Conservation (phyloP, 2,888 invertebrate genomes). For the Rugalucina vietnamica region DNA sequence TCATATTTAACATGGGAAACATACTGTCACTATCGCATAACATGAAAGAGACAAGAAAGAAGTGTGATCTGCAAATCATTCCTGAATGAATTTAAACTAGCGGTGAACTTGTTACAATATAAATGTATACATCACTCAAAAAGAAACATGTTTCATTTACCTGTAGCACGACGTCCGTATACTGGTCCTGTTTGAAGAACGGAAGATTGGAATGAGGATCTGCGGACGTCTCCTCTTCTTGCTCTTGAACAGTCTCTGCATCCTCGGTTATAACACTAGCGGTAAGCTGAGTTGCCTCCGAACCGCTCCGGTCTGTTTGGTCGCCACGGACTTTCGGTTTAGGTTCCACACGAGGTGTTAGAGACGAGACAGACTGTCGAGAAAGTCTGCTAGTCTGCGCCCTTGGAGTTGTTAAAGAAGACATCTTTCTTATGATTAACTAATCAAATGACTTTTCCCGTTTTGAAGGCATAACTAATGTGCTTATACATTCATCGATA, state of each 20-base stretch:
- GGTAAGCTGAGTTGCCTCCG: background rate
- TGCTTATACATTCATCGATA: too few relatives aligned
- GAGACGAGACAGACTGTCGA: background rate
- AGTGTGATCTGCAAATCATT: too few relatives aligned
- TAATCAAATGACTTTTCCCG: too few relatives aligned
- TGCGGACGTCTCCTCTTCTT: background rate
- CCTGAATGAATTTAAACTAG: too few relatives aligned
- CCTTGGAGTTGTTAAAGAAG: background rate
- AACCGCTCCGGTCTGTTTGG: background rate
- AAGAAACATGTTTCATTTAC: too few relatives aligned
- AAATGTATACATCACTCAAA: too few relatives aligned
- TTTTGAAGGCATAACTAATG: too few relatives aligned
- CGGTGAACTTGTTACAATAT: too few relatives aligned
- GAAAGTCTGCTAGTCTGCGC: background rate
- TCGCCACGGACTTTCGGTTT: background rate
- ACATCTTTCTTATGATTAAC: background rate
- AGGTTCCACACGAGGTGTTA: background rate
- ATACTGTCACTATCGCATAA: too few relatives aligned
- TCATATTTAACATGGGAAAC: too few relatives aligned
- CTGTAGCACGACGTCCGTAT: constrained; percentile 57
- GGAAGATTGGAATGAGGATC: constrained; percentile 49
- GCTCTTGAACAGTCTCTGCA: background rate
- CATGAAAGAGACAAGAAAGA: too few relatives aligned
- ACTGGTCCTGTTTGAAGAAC: constrained; percentile 60
- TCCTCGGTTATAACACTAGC: background rate